Percentiles rank a stretch among this genome's conserved stretches.
Evolutionary conservation across 2,113 vertebrate genomes (phyloP).

Genomic region (Hippocampus abdominalis): DNA sequence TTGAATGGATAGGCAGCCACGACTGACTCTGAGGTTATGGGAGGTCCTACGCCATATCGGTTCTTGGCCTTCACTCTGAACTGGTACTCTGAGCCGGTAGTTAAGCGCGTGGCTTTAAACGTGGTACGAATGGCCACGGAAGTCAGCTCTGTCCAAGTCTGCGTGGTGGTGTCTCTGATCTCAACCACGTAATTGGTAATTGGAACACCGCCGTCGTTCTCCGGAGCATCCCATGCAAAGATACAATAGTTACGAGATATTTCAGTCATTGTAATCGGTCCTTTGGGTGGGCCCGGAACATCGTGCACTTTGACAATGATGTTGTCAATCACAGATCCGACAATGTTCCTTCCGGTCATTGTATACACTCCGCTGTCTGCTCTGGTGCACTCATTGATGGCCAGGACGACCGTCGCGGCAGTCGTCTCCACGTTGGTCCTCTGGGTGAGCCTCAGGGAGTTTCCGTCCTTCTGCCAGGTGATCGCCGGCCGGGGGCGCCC

Average conservation of each 20-base stretch:
- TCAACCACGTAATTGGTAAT: constrained; percentile 93
- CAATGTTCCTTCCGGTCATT: constrained; percentile 88
- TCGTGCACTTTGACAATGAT: constrained; percentile 91
- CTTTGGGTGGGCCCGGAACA: constrained; percentile 91
- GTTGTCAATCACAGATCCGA: constrained; percentile 86
- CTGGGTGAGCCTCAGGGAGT: constrained; percentile 86
- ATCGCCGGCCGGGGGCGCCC: constrained; percentile 90
- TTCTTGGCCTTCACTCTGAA: constrained; percentile 97
- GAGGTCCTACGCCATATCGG: constrained; percentile 87
- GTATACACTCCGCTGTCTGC: constrained; percentile 85
- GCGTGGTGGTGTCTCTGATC: constrained; percentile 88
- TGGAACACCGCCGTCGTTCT: constrained; percentile 95
- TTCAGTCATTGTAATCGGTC: constrained; percentile 91
- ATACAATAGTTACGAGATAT: constrained; percentile 84
- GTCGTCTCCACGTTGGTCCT: constrained; percentile 86
- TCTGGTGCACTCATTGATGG: constrained; percentile 85
- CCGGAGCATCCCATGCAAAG: constrained; percentile 91
- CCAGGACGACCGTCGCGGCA: constrained; percentile 83
- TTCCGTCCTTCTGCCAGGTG: constrained; percentile 92
- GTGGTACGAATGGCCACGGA: constrained; percentile 87
- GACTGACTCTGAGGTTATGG: constrained; percentile 84
- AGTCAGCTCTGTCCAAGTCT: constrained; percentile 87
- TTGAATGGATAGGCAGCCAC: constrained; percentile 94
- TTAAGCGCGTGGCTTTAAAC: constrained; percentile 88
- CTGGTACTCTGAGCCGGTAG: constrained; percentile 90